Percentiles rank a stretch among this genome's conserved stretches.
Conservation (phyloP, 1,140 invertebrate genomes). For the Drosophila pandora region DNA sequence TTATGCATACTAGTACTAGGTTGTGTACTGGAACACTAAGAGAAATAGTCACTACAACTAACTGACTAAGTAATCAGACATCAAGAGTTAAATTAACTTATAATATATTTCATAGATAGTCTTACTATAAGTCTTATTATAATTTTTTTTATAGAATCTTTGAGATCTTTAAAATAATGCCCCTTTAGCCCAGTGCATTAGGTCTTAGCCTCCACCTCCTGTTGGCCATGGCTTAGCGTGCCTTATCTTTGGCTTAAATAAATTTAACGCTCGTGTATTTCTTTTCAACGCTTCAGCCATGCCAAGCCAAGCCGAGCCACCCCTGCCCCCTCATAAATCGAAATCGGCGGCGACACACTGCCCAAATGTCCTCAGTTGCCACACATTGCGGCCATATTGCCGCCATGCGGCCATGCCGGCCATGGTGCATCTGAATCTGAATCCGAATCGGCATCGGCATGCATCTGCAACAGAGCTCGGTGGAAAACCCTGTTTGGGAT, state of each 20-base stretch:
- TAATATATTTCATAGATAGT: no score
- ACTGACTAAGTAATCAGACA: neutral
- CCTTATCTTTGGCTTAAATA: conserved; percentile 80
- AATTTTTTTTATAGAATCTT: no score
- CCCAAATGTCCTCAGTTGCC: conserved; percentile 73
- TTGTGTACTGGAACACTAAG: conserved; percentile 24
- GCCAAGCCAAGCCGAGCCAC: conserved; percentile 11
- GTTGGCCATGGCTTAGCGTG: conserved; percentile 33
- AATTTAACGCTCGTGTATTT: conserved; percentile 82
- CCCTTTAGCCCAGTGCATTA: neutral
- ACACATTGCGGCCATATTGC: conserved; percentile 48
- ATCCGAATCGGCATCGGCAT: conserved; percentile 16
- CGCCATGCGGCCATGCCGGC: neutral
- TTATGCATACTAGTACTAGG: conserved; percentile 63
- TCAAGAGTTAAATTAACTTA: neutral
- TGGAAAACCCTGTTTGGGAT: conserved; percentile 40
- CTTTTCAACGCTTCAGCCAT: conserved; percentile 72
- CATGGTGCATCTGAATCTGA: neutral
- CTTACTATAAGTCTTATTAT: no score
- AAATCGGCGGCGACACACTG: conserved; percentile 70
- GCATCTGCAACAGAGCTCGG: neutral
- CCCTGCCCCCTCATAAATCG: neutral
- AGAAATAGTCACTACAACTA: conserved; percentile 4
- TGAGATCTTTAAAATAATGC: no score
- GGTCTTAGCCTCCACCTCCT: conserved; percentile 11